These are phyloP conservation scores for Drosophila bunnanda DNA, from an alignment of 2,888 invertebrate species.

Conservation along the genomic window DNA sequence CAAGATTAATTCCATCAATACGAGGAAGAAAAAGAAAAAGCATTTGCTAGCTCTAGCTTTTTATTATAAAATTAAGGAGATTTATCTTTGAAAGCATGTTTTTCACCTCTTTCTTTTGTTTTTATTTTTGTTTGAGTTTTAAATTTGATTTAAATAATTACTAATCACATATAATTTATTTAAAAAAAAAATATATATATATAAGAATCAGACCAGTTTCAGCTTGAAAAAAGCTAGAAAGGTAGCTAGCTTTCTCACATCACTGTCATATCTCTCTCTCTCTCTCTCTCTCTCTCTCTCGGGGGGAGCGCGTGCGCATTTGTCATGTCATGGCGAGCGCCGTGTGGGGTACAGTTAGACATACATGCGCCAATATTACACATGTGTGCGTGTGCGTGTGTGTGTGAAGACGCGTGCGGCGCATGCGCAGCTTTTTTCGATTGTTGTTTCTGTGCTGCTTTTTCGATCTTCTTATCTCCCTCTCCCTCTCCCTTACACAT, in stretches of 20 bases:
- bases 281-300: not conserved
- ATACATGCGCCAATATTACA: constrained; percentile 62
- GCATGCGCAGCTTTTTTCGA: constrained; percentile 62
- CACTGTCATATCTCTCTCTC: not conserved
- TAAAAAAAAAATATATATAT: not conserved
- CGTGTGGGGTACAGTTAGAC: constrained; percentile 56
- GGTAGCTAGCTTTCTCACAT: not conserved
- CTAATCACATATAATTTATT: too few relatives aligned
- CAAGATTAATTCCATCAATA: not conserved
- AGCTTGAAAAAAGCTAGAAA: not conserved
- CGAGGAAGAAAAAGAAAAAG: not conserved
- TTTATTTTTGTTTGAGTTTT: too few relatives aligned
- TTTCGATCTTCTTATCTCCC: constrained; percentile 21
- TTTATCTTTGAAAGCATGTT: not conserved
- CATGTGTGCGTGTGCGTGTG: constrained; percentile 21
- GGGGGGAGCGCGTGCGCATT: constrained; percentile 66
- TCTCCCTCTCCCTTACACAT: constrained; percentile 52
- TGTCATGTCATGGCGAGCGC: constrained; percentile 23
- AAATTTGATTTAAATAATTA: too few relatives aligned
- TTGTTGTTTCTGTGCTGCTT: constrained; percentile 14
- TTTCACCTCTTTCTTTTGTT: not conserved
- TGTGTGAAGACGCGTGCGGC: constrained; percentile 53
- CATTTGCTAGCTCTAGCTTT: not conserved
- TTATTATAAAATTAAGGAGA: not conserved
- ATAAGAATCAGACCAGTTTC: not conserved